These are phyloP conservation scores for Cydia pomonella DNA, from an alignment of 1,140 invertebrate genomes.

Conservation along the genomic window DNA sequence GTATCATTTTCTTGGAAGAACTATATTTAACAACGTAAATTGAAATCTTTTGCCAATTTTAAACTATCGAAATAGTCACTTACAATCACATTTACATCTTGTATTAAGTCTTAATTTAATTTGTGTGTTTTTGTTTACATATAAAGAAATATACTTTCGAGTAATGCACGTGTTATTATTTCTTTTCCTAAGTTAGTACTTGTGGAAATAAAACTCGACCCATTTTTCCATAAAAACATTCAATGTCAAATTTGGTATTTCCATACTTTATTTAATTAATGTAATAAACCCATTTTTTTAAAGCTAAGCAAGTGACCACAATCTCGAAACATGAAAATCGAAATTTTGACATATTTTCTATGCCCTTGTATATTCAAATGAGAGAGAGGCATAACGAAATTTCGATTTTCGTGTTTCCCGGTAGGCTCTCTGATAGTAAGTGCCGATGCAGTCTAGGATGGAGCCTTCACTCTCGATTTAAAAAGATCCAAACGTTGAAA, in stretches of 20 bases:
- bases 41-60: conserved; percentile 5
- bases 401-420: too few species aligned
- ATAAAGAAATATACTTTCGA: neutral
- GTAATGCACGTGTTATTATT: neutral
- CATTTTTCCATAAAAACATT: neutral
- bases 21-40: conserved; percentile 4
- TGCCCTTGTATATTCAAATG: too few species aligned
- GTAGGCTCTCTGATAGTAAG: too few species aligned
- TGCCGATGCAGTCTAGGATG: too few species aligned
- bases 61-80: neutral
- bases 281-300: neutral
- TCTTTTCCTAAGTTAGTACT: neutral
- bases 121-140: neutral
- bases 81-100: conserved; percentile 10
- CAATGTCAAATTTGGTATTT: neutral
- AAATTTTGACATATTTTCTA: too few species aligned
- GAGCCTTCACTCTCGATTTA: too few species aligned
- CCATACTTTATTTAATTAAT: neutral
- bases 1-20: conserved; percentile 54
- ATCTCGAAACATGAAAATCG: too few species aligned
- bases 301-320: too few species aligned
- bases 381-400: too few species aligned
- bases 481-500: neutral
- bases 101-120: conserved; percentile 13
- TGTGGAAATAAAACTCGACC: neutral